These are phyloP conservation scores for Dromaius novaehollandiae DNA, from an alignment of 2,113 vertebrate species.

Conservation along the genomic window DNA sequence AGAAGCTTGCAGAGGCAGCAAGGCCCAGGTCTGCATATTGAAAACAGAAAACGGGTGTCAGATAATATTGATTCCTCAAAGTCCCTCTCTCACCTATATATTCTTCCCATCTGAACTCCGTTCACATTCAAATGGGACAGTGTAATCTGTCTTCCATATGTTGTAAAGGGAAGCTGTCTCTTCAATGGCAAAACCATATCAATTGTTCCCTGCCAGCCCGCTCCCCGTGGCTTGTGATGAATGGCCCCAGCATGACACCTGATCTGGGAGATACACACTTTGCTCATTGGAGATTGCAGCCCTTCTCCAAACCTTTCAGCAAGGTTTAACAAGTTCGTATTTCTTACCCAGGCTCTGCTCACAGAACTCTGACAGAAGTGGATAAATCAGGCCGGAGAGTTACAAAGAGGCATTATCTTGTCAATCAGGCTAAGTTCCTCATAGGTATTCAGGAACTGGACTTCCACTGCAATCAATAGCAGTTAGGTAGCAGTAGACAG, in stretches of 20 bases:
- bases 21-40: neutral
- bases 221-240: conserved; percentile 40
- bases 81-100: neutral
- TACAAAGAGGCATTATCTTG: conserved; percentile 48
- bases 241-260: conserved; percentile 61
- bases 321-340: conserved; percentile 69
- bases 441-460: neutral
- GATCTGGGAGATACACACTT: conserved; percentile 22
- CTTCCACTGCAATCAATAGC: neutral
- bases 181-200: conserved; percentile 48
- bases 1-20: neutral
- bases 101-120: conserved; percentile 22
- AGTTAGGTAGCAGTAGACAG: neutral
- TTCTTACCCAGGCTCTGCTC: conserved; percentile 35
- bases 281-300: conserved; percentile 35
- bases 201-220: conserved; percentile 54
- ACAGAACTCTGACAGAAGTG: conserved; percentile 26
- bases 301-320: conserved; percentile 67
- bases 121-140: neutral
- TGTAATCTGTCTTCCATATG: conserved; percentile 69
- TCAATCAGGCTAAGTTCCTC: neutral
- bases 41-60: conserved; percentile 23
- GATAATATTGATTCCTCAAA: conserved; percentile 1
- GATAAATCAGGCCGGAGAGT: conserved; percentile 50
- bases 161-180: conserved; percentile 54